A percentile compares a stretch with the other conserved stretches of the same genome.
phyloP scores from a whole-genome alignment of 2,888 invertebrate species.

The Schizotus pectinicornis region DNA sequence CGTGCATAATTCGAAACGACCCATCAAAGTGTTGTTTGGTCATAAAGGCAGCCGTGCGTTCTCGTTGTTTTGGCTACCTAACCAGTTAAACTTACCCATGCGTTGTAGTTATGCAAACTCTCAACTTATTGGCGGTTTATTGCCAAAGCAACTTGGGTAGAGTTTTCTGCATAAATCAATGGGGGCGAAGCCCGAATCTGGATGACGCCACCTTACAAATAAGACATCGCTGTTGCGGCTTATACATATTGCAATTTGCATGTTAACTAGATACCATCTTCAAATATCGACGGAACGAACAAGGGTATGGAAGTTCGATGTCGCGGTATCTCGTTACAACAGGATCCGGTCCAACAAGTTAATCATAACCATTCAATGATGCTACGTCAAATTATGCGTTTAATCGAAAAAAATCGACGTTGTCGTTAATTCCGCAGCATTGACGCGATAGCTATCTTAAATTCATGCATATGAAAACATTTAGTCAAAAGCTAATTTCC shows the following conservation, averaged over 20 bases:
- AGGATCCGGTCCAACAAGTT: constrained; percentile 43
- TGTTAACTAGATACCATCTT: constrained; percentile 59
- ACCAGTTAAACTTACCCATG: too few species aligned
- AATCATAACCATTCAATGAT: constrained; percentile 38
- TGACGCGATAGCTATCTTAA: constrained; percentile 37
- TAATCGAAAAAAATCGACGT: constrained; percentile 12
- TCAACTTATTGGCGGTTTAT: too few species aligned
- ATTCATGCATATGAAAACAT: constrained; percentile 48
- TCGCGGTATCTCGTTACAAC: constrained; percentile 40
- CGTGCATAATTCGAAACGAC: too few species aligned
- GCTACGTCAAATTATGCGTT: constrained; percentile 16
- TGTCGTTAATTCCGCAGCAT: constrained; percentile 31
- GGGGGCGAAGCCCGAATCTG: constrained; percentile 38
- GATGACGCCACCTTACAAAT: constrained; percentile 43
- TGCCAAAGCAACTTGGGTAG: too few species aligned
- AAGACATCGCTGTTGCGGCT: constrained; percentile 45
- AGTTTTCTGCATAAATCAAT: constrained; percentile 20
- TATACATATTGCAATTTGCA: constrained; percentile 58
- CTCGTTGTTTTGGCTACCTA: too few species aligned
- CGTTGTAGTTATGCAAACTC: too few species aligned
- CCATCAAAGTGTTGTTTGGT: too few species aligned
- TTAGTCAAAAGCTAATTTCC: constrained; percentile 48
- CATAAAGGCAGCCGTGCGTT: too few species aligned
- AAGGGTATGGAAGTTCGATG: constrained; percentile 32
- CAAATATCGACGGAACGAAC: constrained; percentile 55